These are phyloP conservation scores for Gobio occitaniae DNA, from an alignment of 2,797 vertebrate genomes.

Conservation along the genomic window DNA sequence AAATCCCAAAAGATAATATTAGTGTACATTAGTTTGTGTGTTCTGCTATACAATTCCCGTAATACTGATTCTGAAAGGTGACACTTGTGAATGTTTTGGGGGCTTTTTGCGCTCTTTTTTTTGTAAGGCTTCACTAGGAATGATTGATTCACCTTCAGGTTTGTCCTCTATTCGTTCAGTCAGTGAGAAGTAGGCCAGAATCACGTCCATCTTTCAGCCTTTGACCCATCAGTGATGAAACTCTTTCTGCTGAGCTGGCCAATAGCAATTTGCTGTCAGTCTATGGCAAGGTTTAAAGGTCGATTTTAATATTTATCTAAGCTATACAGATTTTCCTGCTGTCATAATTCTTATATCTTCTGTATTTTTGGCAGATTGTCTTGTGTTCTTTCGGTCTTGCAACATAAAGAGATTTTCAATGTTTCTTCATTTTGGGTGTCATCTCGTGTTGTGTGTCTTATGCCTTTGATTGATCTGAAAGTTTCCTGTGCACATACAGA, in stretches of 20 bases:
- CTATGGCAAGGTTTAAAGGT: constrained; percentile 41
- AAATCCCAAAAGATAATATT: not conserved
- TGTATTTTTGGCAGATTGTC: not conserved
- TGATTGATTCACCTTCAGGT: constrained; percentile 24
- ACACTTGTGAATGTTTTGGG: not conserved
- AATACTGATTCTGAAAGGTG: not conserved
- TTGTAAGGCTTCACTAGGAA: not conserved
- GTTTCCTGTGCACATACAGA: not conserved
- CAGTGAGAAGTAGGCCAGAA: constrained; percentile 15
- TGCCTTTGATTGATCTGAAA: not conserved
- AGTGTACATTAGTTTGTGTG: not conserved
- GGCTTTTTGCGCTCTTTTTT: not conserved
- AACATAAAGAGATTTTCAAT: not conserved
- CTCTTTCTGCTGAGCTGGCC: constrained; percentile 22
- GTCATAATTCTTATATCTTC: not conserved
- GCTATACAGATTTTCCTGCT: not conserved
- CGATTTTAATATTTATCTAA: constrained; percentile 12
- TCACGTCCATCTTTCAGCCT: constrained; percentile 13
- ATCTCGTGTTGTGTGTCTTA: too few relatives aligned
- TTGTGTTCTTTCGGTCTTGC: not conserved
- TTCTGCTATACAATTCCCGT: not conserved
- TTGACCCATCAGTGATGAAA: constrained; percentile 39
- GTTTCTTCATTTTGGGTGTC: not conserved
- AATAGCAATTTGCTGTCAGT: not conserved
- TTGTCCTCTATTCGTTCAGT: constrained; percentile 22